Evolutionary conservation across 2,888 invertebrate species (phyloP), one percentile per base, ranked within the genome.

Genomic region (Lordiphosa andalusiaca): DNA sequence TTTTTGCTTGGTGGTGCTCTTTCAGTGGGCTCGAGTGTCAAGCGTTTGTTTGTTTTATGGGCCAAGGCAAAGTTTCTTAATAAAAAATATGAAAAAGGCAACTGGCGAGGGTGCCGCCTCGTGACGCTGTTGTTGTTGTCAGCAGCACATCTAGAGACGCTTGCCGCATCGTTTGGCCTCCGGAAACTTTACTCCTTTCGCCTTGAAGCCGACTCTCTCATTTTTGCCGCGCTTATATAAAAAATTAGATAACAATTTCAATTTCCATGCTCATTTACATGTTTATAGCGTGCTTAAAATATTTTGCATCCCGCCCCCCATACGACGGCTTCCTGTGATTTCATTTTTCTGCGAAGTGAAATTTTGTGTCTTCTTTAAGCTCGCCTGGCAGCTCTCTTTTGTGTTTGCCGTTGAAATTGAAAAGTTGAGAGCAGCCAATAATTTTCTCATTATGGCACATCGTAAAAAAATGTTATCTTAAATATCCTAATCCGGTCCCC

Each of bases 241-340:
- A 73, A 77, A 77, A 80, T 82, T 76, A 84, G 86, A 86, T 86
- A 86, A 86, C 81, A 86, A 85, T 86, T 87, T 86, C 86, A 86
- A 86, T 86, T 86, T 86, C 85, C 86, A 75, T 75, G 78, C 87
- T 86, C 86, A 86, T 86, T 86, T 86, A 78, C 87, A 86, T 86
- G 84, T 81, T 85, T 78, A 86, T 85, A 73, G 78, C 77, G 78
- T 81, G 70, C 74, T 83, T 80, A 80, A 77, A 82, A 80, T 83
- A 83, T 80, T 76, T 78, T 57, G 47, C 55, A 37, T 61, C 49
- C 54, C 16, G 16, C 16, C 16, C 19, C 19, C 47, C 38, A 37
- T 19, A 12, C 46, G 55, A 19, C 12, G 44, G 19, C 54, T 60
- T 57, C 54, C 66, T 63, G 71, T 73, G 77, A 81, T 76, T 73